Conservation (phyloP, 2,888 invertebrate genomes). For the Mellilla xanthometata region DNA sequence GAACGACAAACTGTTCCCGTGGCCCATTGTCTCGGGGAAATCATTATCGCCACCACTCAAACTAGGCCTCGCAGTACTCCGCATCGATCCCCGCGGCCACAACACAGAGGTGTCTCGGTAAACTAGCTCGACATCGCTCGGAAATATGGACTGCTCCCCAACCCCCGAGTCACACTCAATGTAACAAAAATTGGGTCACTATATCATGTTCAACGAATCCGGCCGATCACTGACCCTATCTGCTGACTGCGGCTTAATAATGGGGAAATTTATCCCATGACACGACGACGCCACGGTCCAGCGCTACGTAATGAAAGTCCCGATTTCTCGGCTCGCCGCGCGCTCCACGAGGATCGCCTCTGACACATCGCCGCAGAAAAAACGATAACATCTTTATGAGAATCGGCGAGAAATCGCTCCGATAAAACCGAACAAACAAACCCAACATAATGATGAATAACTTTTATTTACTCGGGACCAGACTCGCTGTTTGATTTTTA, state of each 20-base stretch:
- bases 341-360: slow-evolving; percentile 27
- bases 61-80: slow-evolving; percentile 6
- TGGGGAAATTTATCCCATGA: slow-evolving; percentile 17
- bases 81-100: slow-evolving; percentile 7
- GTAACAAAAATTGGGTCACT: slow-evolving; percentile 19
- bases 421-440: slow-evolving; percentile 18
- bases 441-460: slow-evolving; percentile 19
- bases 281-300: slow-evolving; percentile 14
- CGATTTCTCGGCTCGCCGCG: slow-evolving; percentile 38
- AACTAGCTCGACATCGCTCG: no score
- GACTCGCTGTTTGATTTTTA: slow-evolving; percentile 13
- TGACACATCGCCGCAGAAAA: slow-evolving; percentile 23
- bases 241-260: slow-evolving; percentile 10
- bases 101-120: slow-evolving; percentile 10
- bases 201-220: slow-evolving; percentile 15
- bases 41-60: slow-evolving; percentile 36
- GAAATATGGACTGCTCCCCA: slow-evolving; percentile 13
- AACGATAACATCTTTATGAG: slow-evolving; percentile 32
- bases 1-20: slow-evolving; percentile 44
- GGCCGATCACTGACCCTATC: slow-evolving; percentile 12
- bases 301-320: slow-evolving; percentile 22
- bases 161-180: slow-evolving; percentile 12
- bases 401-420: slow-evolving; percentile 16
- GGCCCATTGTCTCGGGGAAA: slow-evolving; percentile 41
- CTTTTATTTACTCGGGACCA: slow-evolving; percentile 16